These are phyloP conservation scores for Tokudaia muenninki DNA, from an alignment of 2,797 vertebrate genomes.

Conservation along the genomic window DNA sequence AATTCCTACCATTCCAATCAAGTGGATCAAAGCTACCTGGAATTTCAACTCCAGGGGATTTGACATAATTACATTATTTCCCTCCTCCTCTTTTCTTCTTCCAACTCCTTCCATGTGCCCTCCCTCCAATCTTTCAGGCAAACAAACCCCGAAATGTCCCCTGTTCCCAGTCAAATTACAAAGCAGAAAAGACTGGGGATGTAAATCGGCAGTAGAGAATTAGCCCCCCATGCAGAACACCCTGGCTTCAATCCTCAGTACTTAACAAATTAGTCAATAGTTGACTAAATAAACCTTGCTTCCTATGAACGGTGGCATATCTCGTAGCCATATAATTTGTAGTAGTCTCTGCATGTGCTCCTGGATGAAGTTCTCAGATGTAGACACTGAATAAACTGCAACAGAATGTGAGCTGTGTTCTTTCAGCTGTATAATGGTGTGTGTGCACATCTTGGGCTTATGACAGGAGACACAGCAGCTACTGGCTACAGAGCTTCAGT, in stretches of 20 bases:
- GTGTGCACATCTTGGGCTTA: background rate
- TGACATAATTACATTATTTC: background rate
- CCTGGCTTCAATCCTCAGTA: background rate
- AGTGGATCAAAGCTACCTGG: background rate
- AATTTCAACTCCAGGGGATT: background rate
- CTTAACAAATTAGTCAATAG: background rate
- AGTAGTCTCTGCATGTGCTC: background rate
- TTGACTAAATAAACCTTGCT: constrained; percentile 16
- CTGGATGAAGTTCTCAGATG: background rate
- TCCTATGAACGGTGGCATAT: background rate
- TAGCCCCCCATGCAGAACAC: background rate
- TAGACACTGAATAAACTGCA: background rate
- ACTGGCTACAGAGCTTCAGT: background rate
- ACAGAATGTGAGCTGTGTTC: background rate
- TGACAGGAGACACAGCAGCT: background rate
- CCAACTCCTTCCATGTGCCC: background rate
- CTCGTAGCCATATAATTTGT: background rate
- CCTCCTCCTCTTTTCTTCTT: background rate
- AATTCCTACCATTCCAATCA: background rate
- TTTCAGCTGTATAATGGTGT: background rate
- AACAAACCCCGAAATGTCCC: too few species aligned
- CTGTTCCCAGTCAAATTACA: background rate
- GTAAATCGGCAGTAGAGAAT: background rate
- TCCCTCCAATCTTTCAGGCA: too few species aligned
- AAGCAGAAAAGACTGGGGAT: background rate